A percentile compares a stretch with the other conserved stretches of the same genome.
Evolutionary conservation across 2,113 vertebrate genomes (phyloP).

Genomic region (human): GRCh38 chr14:25012501-25013000

Average conservation of each 20-base stretch:
- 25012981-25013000: no score
- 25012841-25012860: not conserved
- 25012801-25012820: not conserved
- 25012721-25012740: not conserved
- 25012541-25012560: no score
- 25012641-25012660: not conserved
- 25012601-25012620: no score
- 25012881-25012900: not conserved
- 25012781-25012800: not conserved
- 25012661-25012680: not conserved
- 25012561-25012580: no score
- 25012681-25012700: conserved; percentile 5
- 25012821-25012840: not conserved
- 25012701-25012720: not conserved
- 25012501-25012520: no score
- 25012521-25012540: no score
- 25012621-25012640: not conserved
- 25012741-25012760: not conserved
- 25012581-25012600: no score
- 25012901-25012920: not conserved
- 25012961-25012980: no score
- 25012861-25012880: not conserved
- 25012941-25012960: not conserved
- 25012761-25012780: not conserved
- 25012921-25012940: not conserved